Evolutionary conservation across 2,888 invertebrate genomes (phyloP), one percentile per base, ranked within the genome.

Genomic region (Sepiola atlantica): DNA sequence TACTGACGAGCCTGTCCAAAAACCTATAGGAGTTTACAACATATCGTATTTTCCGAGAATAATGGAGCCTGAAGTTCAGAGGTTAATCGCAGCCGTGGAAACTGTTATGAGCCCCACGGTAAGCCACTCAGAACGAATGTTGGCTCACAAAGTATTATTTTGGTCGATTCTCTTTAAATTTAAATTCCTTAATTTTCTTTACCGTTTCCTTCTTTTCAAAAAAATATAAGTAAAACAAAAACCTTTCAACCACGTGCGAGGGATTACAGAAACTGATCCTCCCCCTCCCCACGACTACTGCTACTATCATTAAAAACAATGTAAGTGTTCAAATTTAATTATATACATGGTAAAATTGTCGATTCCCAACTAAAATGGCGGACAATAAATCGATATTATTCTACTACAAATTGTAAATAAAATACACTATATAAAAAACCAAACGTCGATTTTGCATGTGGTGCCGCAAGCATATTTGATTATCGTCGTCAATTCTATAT

Each of bases 51-150:
- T 28, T 28, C 14, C 6, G 16, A 32, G 0, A 28, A 90, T 16
- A 92, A 92, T 92, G 92, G 92, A 92, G 45, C 28, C 45, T 54
- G 92, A 92, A n/a, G 92, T 95, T 21, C 95, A 95, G 54, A 95
- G 95, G n/a, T 94, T 97, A 45, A 95, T 95, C 35, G 94, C 95
- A 18, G 96, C 97, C 57, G 96, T 97, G 28, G 96, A 96, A 94
- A 95, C 95, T 35, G 96, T 96, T 21, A 95, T 97, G 96, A 96
- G 95, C 94, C 96, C 96, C 14, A 28, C 94, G 35, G 96, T 96
- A 24, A 95, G 95, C 10, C 96, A 95, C 54, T 95, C 95, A 57
- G 96, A 96, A 54, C 95, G 97, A 94, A 94, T 95, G 14, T 95
- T 95, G 55, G 97, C 97, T 16, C 96, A 96, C 94, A 95, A 97